These are phyloP conservation scores for Elephas maximus DNA, from an alignment of 2,113 vertebrate genomes.

Conservation along the genomic window DNA sequence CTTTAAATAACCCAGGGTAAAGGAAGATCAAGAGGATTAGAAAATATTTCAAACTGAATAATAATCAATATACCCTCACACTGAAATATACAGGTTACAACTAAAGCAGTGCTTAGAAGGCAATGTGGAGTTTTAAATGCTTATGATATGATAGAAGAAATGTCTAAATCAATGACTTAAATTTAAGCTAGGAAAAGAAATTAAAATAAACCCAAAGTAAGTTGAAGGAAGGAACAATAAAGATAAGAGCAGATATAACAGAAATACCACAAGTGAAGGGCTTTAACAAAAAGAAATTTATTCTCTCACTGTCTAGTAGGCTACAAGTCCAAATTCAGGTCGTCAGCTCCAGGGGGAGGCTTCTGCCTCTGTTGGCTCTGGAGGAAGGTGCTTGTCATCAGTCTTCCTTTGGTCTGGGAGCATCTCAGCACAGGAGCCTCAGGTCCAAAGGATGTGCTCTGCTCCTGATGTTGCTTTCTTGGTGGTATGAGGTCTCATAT, in stretches of 20 bases:
- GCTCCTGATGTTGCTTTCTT: too few relatives aligned
- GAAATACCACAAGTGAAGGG: neutral
- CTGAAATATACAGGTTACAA: neutral
- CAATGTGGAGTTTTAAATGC: constrained; percentile 23
- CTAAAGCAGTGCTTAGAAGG: neutral
- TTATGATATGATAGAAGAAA: neutral
- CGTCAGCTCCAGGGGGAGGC: too few relatives aligned
- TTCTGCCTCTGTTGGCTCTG: too few relatives aligned
- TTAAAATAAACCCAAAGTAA: neutral
- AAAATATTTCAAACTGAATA: neutral
- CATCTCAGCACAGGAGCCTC: too few relatives aligned
- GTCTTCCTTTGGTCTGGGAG: too few relatives aligned
- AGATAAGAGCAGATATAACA: neutral
- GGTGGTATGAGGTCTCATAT: too few relatives aligned
- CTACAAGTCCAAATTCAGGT: too few relatives aligned
- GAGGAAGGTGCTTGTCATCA: too few relatives aligned
- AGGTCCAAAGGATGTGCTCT: too few relatives aligned
- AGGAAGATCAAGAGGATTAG: neutral
- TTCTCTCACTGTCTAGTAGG: too few relatives aligned
- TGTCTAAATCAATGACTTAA: neutral
- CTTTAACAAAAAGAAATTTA: too few relatives aligned
- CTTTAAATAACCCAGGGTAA: neutral
- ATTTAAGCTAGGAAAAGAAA: neutral
- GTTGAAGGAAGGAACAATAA: neutral
- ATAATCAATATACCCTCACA: neutral